Conservation (phyloP, 2,888 invertebrate genomes). For the Dryobota labecula region DNA sequence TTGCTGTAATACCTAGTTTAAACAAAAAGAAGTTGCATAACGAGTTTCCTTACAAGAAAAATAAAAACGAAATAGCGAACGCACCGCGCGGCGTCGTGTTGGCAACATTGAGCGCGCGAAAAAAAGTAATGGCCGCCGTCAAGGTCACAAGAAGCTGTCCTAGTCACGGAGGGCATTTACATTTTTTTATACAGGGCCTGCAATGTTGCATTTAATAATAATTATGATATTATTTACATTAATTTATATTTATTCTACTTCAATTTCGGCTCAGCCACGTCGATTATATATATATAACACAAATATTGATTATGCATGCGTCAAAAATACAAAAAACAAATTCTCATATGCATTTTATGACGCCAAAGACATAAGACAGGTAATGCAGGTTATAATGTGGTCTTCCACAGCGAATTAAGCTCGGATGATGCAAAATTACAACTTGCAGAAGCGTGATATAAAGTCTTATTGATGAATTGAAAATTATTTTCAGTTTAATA, state of each 20-base stretch:
- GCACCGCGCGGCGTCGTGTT: slow-evolving; percentile 83
- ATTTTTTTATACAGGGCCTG: slow-evolving; percentile 84
- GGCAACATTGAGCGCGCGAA: slow-evolving; percentile 89
- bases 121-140: slow-evolving; percentile 88
- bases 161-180: slow-evolving; percentile 89
- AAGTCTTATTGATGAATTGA: not conserved
- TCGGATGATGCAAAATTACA: slow-evolving; percentile 56
- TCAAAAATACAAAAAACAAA: not conserved
- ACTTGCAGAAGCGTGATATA: slow-evolving; percentile 17
- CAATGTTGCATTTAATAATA: slow-evolving; percentile 73
- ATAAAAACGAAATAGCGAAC: slow-evolving; percentile 82
- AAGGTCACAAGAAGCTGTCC: slow-evolving; percentile 90
- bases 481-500: not conserved
- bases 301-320: not conserved
- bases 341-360: slow-evolving; percentile 19
- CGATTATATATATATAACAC: too few species aligned
- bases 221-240: slow-evolving; percentile 64
- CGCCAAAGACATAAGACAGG: slow-evolving; percentile 60
- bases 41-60: slow-evolving; percentile 81
- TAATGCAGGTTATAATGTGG: slow-evolving; percentile 66
- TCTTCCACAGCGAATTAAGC: slow-evolving; percentile 57
- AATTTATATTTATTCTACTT: slow-evolving; percentile 54
- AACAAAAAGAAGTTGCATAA: slow-evolving; percentile 82
- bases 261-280: not conserved
- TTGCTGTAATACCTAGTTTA: slow-evolving; percentile 60